phyloP scores from a whole-genome alignment of 2,888 invertebrate species.

The Andrena minutula region DNA sequence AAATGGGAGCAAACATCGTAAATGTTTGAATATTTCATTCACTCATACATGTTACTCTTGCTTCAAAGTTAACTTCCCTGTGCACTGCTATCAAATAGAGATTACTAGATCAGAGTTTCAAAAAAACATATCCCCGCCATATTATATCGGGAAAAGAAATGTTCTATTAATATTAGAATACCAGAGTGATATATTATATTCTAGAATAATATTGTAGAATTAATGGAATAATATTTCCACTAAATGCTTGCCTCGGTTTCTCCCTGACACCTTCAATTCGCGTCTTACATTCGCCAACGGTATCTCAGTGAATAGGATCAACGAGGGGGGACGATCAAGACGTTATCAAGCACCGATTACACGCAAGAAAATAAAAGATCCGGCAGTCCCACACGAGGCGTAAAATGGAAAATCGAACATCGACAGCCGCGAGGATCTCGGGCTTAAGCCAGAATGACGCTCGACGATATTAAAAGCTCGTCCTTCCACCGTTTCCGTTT shows the following conservation, averaged over 20 bases:
- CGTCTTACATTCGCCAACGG: neutral
- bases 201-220: no score
- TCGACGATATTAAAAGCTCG: conserved; percentile 82
- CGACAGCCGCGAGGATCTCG: conserved; percentile 63
- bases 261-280: neutral
- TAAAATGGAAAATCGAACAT: conserved; percentile 70
- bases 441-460: conserved; percentile 72
- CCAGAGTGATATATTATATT: no score
- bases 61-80: no score
- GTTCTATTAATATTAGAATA: no score
- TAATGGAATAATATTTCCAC: no score
- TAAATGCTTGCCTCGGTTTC: no score
- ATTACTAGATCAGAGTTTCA: no score
- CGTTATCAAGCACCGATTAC: conserved; percentile 51
- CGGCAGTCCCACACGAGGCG: conserved; percentile 19
- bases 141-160: no score
- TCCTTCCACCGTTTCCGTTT: conserved; percentile 81
- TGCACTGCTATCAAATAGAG: no score
- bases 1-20: neutral
- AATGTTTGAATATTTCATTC: neutral
- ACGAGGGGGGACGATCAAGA: conserved; percentile 17
- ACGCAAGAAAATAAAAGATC: conserved; percentile 56
- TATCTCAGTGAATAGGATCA: conserved; percentile 9
- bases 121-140: no score
- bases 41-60: neutral